These are phyloP conservation scores for Teleogryllus oceanicus DNA, from an alignment of 2,888 invertebrate species.

Conservation along the genomic window DNA sequence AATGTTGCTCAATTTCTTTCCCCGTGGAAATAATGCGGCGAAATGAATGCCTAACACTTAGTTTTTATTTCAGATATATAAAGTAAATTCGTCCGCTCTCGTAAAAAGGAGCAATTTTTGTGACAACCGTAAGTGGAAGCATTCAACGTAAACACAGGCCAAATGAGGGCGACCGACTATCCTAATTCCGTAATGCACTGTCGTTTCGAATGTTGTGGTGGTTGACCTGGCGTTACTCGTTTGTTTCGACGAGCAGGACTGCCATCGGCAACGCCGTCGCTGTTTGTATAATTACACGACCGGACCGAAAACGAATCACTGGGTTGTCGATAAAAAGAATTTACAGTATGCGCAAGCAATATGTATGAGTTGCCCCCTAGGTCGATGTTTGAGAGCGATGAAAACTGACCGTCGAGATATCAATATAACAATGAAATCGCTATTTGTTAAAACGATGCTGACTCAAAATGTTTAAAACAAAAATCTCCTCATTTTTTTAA, in stretches of 20 bases:
- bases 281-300: too few species aligned
- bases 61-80: not conserved
- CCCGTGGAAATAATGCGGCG: not conserved
- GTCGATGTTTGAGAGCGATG: too few species aligned
- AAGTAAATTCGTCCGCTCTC: not conserved
- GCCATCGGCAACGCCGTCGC: not conserved
- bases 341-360: too few species aligned
- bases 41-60: constrained; percentile 18
- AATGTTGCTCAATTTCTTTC: constrained; percentile 4
- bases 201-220: not conserved
- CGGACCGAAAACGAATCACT: too few species aligned
- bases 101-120: constrained; percentile 18
- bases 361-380: too few species aligned
- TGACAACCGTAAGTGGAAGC: not conserved
- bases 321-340: too few species aligned
- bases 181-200: not conserved
- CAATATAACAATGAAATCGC: too few species aligned
- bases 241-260: not conserved
- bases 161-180: not conserved
- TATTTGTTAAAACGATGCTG: too few species aligned
- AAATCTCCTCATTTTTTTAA: too few species aligned
- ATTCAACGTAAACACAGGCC: not conserved
- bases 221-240: constrained; percentile 2
- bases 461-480: too few species aligned
- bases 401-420: too few species aligned